phyloP scores from a whole-genome alignment of 1,140 invertebrate genomes.

The Laupala kohalensis region DNA sequence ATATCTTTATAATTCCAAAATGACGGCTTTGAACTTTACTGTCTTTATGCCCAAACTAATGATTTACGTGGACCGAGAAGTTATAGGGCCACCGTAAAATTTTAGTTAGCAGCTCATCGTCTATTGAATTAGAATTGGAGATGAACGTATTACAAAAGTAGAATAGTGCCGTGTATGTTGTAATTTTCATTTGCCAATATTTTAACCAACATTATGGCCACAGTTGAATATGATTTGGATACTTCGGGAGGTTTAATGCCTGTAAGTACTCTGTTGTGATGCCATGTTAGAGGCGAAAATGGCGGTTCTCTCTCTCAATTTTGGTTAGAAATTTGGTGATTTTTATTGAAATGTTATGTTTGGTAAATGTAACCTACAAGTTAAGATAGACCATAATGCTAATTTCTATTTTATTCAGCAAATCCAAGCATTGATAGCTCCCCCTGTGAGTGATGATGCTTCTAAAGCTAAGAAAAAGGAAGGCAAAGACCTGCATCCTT shows the following conservation, averaged over 20 bases:
- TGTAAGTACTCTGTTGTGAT: conserved; percentile 31
- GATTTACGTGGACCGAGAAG: neutral
- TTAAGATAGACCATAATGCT: neutral
- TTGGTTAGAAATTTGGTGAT: neutral
- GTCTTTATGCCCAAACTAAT: neutral
- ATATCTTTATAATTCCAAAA: neutral
- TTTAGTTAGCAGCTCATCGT: neutral
- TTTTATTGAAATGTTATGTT: conserved; percentile 1
- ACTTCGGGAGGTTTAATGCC: conserved; percentile 52
- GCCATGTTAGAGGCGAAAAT: conserved; percentile 15
- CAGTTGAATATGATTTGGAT: conserved; percentile 43
- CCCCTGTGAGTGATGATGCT: conserved; percentile 59
- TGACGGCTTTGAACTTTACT: neutral
- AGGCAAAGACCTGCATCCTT: conserved; percentile 55
- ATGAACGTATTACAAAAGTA: neutral
- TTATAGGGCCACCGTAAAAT: neutral
- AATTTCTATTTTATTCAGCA: conserved; percentile 43
- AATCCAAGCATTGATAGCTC: conserved; percentile 76
- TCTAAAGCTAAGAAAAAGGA: conserved; percentile 41
- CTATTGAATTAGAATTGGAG: neutral
- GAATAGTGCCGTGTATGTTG: neutral
- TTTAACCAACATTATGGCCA: conserved; percentile 25
- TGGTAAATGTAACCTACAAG: neutral
- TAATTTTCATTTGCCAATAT: neutral
- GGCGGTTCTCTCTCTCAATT: conserved; percentile 11